Conservation (phyloP, 2,797 vertebrate species). For the Betta splendens region DNA sequence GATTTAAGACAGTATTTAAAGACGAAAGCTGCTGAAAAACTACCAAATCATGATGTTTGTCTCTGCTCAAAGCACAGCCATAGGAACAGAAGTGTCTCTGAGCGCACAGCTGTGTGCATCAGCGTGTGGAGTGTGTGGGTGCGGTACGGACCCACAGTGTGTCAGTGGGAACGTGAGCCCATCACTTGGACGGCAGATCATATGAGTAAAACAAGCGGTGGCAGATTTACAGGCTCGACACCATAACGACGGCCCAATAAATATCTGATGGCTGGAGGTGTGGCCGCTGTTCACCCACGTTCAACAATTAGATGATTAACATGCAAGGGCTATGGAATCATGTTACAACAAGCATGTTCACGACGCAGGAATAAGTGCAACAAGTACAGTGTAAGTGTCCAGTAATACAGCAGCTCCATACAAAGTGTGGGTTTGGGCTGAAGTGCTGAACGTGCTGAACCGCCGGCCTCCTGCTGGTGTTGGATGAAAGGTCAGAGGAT, state of each 20-base stretch:
- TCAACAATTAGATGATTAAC: not conserved
- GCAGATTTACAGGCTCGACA: not conserved
- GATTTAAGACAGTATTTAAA: no score
- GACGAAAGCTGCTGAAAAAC: not conserved
- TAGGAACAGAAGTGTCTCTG: constrained; percentile 7
- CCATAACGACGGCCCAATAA: constrained; percentile 8
- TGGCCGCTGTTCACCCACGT: not conserved
- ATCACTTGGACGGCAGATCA: constrained; percentile 1
- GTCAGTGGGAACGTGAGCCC: constrained; percentile 16
- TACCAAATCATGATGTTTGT: no score
- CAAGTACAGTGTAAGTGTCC: not conserved
- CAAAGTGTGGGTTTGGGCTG: not conserved
- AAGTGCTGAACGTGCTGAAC: constrained; percentile 33
- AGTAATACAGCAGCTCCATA: constrained; percentile 3
- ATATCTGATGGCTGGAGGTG: constrained; percentile 3
- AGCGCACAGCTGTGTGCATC: constrained; percentile 17
- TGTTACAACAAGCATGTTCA: not conserved
- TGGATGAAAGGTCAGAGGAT: constrained; percentile 56
- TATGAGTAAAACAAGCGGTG: not conserved
- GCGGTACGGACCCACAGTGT: constrained; percentile 8
- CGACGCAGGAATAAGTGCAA: not conserved
- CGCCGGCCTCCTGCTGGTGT: constrained; percentile 34
- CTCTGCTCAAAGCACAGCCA: not conserved
- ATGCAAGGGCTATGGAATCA: not conserved
- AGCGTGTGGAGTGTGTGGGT: constrained; percentile 22